Evolutionary conservation across 2,113 vertebrate species (phyloP).

Genomic region (Plotosus lineatus): DNA sequence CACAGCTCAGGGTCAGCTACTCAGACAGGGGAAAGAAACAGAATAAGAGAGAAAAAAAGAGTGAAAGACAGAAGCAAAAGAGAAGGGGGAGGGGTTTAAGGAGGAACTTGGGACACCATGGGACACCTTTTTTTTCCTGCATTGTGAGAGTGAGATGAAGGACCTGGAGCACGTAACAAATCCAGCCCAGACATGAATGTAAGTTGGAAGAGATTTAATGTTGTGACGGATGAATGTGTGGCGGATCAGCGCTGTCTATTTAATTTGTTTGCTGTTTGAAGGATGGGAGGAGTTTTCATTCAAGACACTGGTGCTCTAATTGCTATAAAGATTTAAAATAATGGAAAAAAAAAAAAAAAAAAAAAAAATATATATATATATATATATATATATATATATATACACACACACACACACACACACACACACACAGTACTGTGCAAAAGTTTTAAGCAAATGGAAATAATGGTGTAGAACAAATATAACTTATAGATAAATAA

Average conservation of each 20-base stretch:
- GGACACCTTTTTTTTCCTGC: constrained; percentile 6
- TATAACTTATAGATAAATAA: too few relatives aligned
- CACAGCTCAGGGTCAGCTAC: constrained; percentile 44
- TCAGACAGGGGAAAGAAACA: constrained; percentile 40
- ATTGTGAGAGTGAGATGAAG: constrained; percentile 39
- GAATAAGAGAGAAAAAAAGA: constrained; percentile 22
- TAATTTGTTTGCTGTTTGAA: constrained; percentile 11
- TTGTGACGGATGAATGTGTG: background rate
- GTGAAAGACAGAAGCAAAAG: background rate
- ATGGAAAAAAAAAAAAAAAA: too few relatives aligned
- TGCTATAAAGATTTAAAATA: background rate
- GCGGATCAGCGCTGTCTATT: background rate
- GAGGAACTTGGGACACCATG: constrained; percentile 18
- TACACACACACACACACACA: too few relatives aligned
- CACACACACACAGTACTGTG: too few relatives aligned
- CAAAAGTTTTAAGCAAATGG: too few relatives aligned
- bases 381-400: too few relatives aligned
- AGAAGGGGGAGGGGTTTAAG: background rate
- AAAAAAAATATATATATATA: too few relatives aligned
- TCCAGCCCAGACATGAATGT: constrained; percentile 47
- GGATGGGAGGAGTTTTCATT: background rate
- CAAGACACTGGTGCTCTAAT: background rate
- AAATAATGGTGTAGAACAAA: too few relatives aligned
- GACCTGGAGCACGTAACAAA: constrained; percentile 14
- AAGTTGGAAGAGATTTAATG: constrained; percentile 35